Percentiles rank a stretch among this genome's conserved stretches.
Evolutionary conservation across 2,888 invertebrate genomes (phyloP).

Genomic region (Eupeodes luniger): DNA sequence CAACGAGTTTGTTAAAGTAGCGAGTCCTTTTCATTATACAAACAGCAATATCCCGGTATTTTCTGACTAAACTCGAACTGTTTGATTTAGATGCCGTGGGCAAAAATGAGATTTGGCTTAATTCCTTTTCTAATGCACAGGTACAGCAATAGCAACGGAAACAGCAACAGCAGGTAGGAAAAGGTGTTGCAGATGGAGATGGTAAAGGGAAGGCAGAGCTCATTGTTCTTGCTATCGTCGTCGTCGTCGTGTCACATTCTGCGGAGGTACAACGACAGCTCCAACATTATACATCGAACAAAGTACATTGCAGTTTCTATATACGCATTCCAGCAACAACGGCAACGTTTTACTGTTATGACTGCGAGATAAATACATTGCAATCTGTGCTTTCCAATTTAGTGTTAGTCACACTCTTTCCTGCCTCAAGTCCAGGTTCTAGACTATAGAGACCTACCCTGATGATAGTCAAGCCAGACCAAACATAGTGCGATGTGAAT

Average conservation of each 20-base stretch:
- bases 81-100: conserved; percentile 70
- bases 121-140: conserved; percentile 59
- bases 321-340: conserved; percentile 52
- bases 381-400: conserved; percentile 74
- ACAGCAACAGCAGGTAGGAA: neutral
- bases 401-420: conserved; percentile 59
- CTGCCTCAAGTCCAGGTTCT: conserved; percentile 6
- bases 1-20: neutral
- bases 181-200: neutral
- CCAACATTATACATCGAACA: conserved; percentile 21
- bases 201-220: conserved; percentile 2
- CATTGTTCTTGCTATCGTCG: conserved; percentile 46
- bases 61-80: conserved; percentile 52
- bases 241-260: conserved; percentile 50
- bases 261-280: conserved; percentile 17
- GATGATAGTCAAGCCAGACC: neutral
- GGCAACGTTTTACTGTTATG: conserved; percentile 56
- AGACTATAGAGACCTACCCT: conserved; percentile 48
- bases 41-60: conserved; percentile 28
- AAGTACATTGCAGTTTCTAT: neutral
- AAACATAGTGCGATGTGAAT: neutral
- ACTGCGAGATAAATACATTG: conserved; percentile 70
- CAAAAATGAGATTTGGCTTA: conserved; percentile 72
- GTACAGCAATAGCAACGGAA: neutral
- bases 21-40: conserved; percentile 2